Evolutionary conservation across 1,140 invertebrate genomes (phyloP).

Genomic region (Platyscapa corneri): DNA sequence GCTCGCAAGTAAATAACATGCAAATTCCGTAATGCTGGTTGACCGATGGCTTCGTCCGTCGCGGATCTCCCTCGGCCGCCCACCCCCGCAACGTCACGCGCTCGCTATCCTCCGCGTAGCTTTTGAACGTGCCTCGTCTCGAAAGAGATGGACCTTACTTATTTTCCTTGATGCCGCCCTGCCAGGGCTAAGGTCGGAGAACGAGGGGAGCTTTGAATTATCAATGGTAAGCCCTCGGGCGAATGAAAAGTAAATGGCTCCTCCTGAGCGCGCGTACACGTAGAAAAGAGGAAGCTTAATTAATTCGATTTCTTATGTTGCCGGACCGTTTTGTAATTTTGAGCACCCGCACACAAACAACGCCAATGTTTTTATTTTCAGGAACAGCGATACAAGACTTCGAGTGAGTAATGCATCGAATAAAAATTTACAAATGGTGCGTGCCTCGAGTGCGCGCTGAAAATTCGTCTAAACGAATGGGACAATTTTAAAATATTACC

Average conservation of each 20-base stretch:
- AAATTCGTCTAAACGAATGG: background rate
- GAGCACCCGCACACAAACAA: background rate
- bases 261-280: background rate
- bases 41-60: slow-evolving; percentile 73
- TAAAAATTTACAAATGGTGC: background rate
- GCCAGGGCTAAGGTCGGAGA: background rate
- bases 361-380: background rate
- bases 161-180: background rate
- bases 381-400: background rate
- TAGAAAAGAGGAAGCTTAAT: slow-evolving; percentile 11
- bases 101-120: background rate
- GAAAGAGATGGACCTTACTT: slow-evolving; percentile 43
- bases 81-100: too few relatives aligned
- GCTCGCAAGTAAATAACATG: slow-evolving; percentile 76
- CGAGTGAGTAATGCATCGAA: background rate
- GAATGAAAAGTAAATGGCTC: slow-evolving; percentile 44
- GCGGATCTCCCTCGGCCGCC: background rate
- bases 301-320: slow-evolving; percentile 20
- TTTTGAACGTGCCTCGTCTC: slow-evolving; percentile 34
- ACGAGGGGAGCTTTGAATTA: slow-evolving; percentile 9
- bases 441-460: background rate
- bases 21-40: slow-evolving; percentile 75
- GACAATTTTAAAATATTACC: background rate
- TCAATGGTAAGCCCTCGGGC: slow-evolving; percentile 27
- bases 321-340: background rate